These are phyloP conservation scores for Cyclina sinensis DNA, from an alignment of 1,140 invertebrate species.

Conservation along the genomic window DNA sequence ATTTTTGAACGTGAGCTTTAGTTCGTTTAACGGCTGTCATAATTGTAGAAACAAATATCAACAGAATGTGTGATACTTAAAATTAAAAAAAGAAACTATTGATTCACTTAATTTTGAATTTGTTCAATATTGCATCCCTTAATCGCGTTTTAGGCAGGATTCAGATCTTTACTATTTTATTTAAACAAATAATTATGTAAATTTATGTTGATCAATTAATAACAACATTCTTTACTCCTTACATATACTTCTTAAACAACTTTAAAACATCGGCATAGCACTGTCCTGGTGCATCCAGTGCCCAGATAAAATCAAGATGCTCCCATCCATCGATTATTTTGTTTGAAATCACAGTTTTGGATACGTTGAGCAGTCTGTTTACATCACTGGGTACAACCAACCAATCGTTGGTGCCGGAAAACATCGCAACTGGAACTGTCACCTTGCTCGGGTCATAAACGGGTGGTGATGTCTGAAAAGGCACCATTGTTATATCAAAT, in stretches of 20 bases:
- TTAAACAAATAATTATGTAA: no score
- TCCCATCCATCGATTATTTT: slow-evolving; percentile 77
- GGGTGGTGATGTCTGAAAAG: slow-evolving; percentile 88
- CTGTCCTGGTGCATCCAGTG: slow-evolving; percentile 74
- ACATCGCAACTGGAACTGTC: slow-evolving; percentile 89
- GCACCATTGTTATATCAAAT: no score
- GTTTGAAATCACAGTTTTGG: slow-evolving; percentile 71
- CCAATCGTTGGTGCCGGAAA: slow-evolving; percentile 91
- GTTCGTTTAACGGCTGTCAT: no score
- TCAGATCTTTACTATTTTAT: no score
- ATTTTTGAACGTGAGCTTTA: no score
- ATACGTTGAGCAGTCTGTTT: slow-evolving; percentile 86
- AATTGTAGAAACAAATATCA: no score
- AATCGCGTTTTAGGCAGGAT: no score
- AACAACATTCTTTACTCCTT: not conserved
- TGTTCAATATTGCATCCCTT: no score
- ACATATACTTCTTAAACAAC: not conserved
- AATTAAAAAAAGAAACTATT: no score
- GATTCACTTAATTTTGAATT: no score
- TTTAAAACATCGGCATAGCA: slow-evolving; percentile 80
- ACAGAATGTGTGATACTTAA: no score
- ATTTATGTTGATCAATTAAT: no score
- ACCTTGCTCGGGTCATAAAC: slow-evolving; percentile 90
- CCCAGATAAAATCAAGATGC: slow-evolving; percentile 86
- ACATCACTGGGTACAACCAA: slow-evolving; percentile 89